Base-by-base conservation (phyloP, 2,113 vertebrate genomes). In the Lophotis ruficrista region DNA sequence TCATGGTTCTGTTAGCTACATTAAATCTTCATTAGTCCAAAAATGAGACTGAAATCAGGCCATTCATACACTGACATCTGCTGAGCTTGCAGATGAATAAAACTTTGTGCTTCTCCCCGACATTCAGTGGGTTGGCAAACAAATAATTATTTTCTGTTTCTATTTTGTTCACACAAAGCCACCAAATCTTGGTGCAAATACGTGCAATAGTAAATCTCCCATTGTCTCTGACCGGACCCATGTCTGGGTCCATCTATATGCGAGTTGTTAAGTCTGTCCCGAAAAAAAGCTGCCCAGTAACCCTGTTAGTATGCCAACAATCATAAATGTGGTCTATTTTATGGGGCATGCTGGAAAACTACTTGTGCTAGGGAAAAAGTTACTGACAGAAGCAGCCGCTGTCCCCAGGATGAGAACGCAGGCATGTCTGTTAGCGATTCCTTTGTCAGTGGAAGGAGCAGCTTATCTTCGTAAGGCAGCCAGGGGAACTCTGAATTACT, bases 41-140 rank as follows among this genome's bases (percentile, higher is more conserved):
- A 96, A 96, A 89, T 21, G 35, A 92, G 92, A 47, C 80, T 88
- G 90, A 94, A 97, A 97, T 97, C 95, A 87, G 90, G 88, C 95
- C 91, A 98, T 97, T 97, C 96, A 97, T 86, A 85, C 90, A 77
- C 77, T 87, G 94, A 96, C 96, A 98, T 97, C 96, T 97, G 96
- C 96, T 97, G 93, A 95, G 96, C 95, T 97, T 96, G 92, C 95
- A 92, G 70, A 96, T 97, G 95, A 98, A 98, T 96, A 96, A 94
- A 98, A 98, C 96, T 96, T 91, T 97, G 97, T 97, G 85, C 56
- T 90, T 94, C 71, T 93, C 71, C 76, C 83, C 62, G 64, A 70
- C 90, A 90, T 86, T 94, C 96, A 89, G 81, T 27, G 87, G 72
- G 83, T 56, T 96, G 96, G 96, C 97, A 96, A 96, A 96, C 93